A percentile compares a stretch with the other conserved stretches of the same genome.
phyloP scores from a whole-genome alignment of 2,888 invertebrate species.

The Lymantria dispar region DNA sequence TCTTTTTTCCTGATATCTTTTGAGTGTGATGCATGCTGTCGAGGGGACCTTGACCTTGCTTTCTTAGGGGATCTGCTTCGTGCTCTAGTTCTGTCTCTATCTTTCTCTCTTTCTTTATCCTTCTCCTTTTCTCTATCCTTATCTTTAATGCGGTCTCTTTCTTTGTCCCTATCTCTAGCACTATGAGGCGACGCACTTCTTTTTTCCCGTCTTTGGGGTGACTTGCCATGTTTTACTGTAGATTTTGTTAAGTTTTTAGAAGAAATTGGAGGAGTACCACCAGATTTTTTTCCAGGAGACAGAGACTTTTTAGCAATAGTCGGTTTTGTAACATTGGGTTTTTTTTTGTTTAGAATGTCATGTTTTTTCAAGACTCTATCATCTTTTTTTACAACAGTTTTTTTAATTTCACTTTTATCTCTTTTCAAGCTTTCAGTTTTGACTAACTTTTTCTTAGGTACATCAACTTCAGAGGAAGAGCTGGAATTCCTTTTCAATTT shows the following conservation, averaged over 20 bases:
- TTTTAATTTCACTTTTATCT: conserved; percentile 73
- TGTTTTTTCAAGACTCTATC: conserved; percentile 66
- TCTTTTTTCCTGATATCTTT: conserved; percentile 74
- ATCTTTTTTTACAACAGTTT: conserved; percentile 66
- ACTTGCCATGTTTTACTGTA: conserved; percentile 68
- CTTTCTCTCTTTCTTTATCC: conserved; percentile 76
- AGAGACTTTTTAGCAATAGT: conserved; percentile 71
- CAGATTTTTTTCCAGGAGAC: conserved; percentile 77
- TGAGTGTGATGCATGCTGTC: conserved; percentile 52
- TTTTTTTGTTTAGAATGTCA: conserved; percentile 57
- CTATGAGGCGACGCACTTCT: conserved; percentile 68
- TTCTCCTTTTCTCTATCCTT: conserved; percentile 71
- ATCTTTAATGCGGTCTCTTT: conserved; percentile 68
- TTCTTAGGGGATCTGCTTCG: conserved; percentile 76
- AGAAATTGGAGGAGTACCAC: conserved; percentile 76
- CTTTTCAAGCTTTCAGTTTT: conserved; percentile 66
- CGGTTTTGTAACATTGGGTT: conserved; percentile 53
- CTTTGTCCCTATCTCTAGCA: conserved; percentile 74
- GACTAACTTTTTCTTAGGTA: conserved; percentile 79
- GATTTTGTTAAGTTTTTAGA: conserved; percentile 66
- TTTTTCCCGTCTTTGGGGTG: conserved; percentile 69
- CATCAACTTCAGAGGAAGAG: conserved; percentile 85
- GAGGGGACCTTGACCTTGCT: conserved; percentile 70
- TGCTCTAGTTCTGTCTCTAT: conserved; percentile 74
- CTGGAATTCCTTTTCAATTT: conserved; percentile 83